Base-by-base conservation (phyloP, 2,888 invertebrate species). In the Octonoba sinensis region DNA sequence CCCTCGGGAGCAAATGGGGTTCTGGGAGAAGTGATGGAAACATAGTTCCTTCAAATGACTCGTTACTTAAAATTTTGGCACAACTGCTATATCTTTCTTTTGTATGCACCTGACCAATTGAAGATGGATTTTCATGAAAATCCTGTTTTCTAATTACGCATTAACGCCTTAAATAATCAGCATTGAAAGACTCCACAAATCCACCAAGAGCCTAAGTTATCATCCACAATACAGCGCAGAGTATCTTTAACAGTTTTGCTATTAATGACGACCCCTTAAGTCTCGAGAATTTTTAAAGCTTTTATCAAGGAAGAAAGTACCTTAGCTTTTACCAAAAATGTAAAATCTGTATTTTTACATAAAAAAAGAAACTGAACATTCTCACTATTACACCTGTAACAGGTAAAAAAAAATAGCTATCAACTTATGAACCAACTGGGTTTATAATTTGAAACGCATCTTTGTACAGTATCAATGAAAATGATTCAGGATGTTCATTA, bases 121-220 rank as follows among this genome's bases (percentile, higher is more conserved):
- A 60, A 49, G 13, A 60, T 49, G 59, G 71, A 16, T 71, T n/a
- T 12, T 36, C 22, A 20, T 60, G 12, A 60, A 71, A 71, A 22
- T 71, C 47, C 3, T 59, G 24, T 71, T 46, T 60, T 71, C 16
- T 71, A 16, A 71, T 47, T 22, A 71, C 20, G 18, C 60, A 71
- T 1, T 60, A 71, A 1, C 71, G 60, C 8, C 60, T 59, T 2
- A 60, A 54, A 22, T 69, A 69, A 1, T 69, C 22, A n/a, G 56
- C 56, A 36, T 57, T 57, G 36, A 59, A 59, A 27, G 3, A 18
- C 36, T 71, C 71, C 46, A 71, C 20, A 60, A 71, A 59, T 60
- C 60, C 59, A 71, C 71, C 71, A 71, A 71, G 59, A 16, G n/a
- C n/a, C n/a, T n/a, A n/a, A n/a, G n/a, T n/a, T 59, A 59, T 59